Conservation (phyloP, 2,113 vertebrate species). For the Baryphthengus martii region DNA sequence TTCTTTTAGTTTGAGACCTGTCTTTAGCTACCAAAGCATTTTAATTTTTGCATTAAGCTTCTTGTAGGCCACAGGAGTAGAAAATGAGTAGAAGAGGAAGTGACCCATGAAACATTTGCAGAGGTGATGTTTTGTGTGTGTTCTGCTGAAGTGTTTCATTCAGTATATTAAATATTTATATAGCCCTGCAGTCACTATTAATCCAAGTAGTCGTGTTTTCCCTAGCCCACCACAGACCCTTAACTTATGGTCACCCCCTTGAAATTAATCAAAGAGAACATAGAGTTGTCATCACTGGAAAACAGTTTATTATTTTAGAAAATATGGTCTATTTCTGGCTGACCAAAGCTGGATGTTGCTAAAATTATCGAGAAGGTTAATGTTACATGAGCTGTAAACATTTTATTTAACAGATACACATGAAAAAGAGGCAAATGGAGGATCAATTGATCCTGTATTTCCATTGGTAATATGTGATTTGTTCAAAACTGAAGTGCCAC, state of each 20-base stretch:
- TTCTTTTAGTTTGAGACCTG: background rate
- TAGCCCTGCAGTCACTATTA: background rate
- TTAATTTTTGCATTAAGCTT: background rate
- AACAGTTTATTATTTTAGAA: background rate
- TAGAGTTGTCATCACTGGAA: background rate
- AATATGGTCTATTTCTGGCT: background rate
- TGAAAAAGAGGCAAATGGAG: background rate
- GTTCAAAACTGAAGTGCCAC: background rate
- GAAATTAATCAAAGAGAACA: constrained; percentile 1
- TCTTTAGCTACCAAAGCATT: background rate
- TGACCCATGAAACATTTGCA: background rate
- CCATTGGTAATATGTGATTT: background rate
- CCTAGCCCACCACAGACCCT: background rate
- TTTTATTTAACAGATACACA: background rate
- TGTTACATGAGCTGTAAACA: background rate
- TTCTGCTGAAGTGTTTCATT: constrained; percentile 33
- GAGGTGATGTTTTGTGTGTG: constrained; percentile 32
- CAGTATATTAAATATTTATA: constrained; percentile 41
- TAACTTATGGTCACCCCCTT: background rate
- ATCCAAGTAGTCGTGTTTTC: constrained; percentile 20
- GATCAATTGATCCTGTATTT: background rate
- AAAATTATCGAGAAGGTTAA: background rate
- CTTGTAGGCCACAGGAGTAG: background rate
- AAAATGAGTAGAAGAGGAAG: constrained; percentile 27
- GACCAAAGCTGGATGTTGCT: background rate